Percentiles rank a stretch among this genome's conserved stretches.
Evolutionary conservation across 2,797 vertebrate species (phyloP).

Genomic region (Anguilla anguilla): DNA sequence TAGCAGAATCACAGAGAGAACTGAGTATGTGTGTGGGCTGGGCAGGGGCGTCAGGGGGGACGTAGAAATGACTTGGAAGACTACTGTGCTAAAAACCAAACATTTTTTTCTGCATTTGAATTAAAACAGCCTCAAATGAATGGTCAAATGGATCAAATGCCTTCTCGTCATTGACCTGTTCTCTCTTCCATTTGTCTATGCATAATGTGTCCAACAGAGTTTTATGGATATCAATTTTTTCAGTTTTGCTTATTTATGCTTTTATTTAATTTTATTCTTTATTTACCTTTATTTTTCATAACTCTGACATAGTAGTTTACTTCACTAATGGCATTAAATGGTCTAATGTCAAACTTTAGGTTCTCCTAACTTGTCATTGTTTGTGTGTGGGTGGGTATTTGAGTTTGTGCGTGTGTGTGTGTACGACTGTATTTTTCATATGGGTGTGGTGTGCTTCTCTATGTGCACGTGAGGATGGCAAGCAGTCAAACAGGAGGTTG

Average conservation of each 20-base stretch:
- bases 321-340: neutral
- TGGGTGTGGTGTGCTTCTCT: neutral
- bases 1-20: slow-evolving; percentile 61
- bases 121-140: neutral
- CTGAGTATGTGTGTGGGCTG: neutral
- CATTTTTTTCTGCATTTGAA: neutral
- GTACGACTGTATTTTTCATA: neutral
- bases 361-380: slow-evolving; percentile 18
- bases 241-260: neutral
- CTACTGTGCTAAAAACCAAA: neutral
- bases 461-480: neutral
- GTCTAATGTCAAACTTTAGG: neutral
- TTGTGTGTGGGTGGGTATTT: slow-evolving; percentile 16
- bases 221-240: neutral
- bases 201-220: neutral
- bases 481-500: too few relatives aligned
- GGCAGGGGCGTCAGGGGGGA: neutral
- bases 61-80: neutral
- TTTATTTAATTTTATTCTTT: neutral
- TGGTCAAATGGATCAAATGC: neutral
- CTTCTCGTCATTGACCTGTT: neutral
- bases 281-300: neutral
- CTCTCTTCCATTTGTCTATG: neutral
- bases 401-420: slow-evolving; percentile 31
- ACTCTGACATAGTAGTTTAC: neutral